Evolutionary conservation across 2,888 invertebrate genomes (phyloP), one percentile per base, ranked within the genome.

Genomic region (Polymixis lichenea): DNA sequence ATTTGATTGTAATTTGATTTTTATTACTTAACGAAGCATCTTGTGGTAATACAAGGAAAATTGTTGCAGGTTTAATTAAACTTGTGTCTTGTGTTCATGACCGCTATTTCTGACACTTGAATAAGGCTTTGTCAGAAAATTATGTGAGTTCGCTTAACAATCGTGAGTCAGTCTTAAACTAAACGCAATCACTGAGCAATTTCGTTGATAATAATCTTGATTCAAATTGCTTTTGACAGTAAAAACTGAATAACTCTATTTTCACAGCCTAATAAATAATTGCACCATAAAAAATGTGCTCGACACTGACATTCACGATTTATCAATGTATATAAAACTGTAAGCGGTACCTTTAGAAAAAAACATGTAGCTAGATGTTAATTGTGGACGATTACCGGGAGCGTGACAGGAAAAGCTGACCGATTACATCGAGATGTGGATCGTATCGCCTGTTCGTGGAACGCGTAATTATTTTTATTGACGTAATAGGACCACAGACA

Each of bases 391-490:
- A 92, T 93, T 92, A 93, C 88, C 70, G 83, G 77, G 89, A 91
- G 91, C 94, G 92, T 92, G 95, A 94, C 95, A 94, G 94, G 94
- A 95, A 95, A 93, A 91, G 89, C 91, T 86, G 86, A 72, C 75
- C 88, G 93, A 94, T 94, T 92, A 90, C 88, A 92, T 91, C 91
- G 89, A 89, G 90, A 93, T 94, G 90, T 88, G 88, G 90, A 92
- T 92, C 91, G 86, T 88, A 89, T 90, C 90, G 89, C 83, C 65
- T 85, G 87, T 95, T 93, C 94, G 90, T 84, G 89, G 94, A 94
- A 95, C 86, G 78, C 68, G 87, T 90, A 90, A 94, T 94, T 94
- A 90, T 90, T 89, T 38, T 88, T 86, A 90, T 84, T 88, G 88
- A 81, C 83, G 83, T 85, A 84, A 86, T 85, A 78, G 85, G 85